Percentiles rank a stretch among this genome's conserved stretches.
Evolutionary conservation across 2,797 vertebrate species (phyloP).

Genomic region (Kryptolebias ocellatus): DNA sequence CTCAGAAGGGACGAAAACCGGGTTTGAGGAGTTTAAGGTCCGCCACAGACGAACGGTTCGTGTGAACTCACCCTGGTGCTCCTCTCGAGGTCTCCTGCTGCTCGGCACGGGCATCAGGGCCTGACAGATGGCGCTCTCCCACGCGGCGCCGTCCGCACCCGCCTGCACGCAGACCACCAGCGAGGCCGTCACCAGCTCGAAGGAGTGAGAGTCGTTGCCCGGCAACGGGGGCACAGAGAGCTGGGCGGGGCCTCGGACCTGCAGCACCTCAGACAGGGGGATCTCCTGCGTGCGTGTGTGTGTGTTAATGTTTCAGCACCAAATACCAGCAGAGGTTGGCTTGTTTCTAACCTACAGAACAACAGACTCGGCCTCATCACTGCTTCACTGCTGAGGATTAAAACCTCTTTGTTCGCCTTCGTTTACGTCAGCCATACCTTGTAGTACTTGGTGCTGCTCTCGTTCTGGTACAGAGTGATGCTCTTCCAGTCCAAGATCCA

Average conservation of each 20-base stretch:
- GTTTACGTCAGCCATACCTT: conserved; percentile 63
- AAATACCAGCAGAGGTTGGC: no score
- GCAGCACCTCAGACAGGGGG: conserved; percentile 78
- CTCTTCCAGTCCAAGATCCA: conserved; percentile 82
- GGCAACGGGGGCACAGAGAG: conserved; percentile 40
- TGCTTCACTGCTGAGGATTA: not conserved
- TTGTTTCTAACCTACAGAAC: no score
- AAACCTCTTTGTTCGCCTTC: not conserved
- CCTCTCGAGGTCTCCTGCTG: conserved; percentile 18
- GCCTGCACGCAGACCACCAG: conserved; percentile 77
- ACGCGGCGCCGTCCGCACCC: conserved; percentile 47
- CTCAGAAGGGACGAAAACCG: not conserved
- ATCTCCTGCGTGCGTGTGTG: conserved; percentile 70
- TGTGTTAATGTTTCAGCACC: no score
- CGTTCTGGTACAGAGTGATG: conserved; percentile 81
- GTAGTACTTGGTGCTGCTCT: conserved; percentile 81
- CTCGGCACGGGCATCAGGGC: conserved; percentile 80
- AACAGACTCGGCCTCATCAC: no score
- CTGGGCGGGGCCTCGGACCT: conserved; percentile 69
- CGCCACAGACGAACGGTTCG: not conserved
- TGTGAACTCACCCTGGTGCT: conserved; percentile 30
- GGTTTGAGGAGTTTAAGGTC: not conserved
- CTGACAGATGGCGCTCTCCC: conserved; percentile 74
- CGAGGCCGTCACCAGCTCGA: conserved; percentile 77
- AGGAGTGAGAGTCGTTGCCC: conserved; percentile 48